Evolutionary conservation across 2,797 vertebrate genomes (phyloP).

Genomic region (Choloepus didactylus): DNA sequence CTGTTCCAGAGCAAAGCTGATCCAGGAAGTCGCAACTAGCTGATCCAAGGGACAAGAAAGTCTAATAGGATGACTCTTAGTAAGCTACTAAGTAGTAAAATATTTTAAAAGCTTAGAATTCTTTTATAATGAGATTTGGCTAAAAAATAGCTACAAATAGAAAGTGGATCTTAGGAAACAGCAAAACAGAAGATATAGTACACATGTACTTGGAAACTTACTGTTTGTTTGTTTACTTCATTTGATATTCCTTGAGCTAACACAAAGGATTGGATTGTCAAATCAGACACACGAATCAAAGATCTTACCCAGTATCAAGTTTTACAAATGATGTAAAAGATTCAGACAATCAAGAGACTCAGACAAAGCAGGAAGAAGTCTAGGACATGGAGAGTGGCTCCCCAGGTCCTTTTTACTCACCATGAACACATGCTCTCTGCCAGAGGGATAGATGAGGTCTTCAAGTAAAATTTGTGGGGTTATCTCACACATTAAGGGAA

Average conservation of each 20-base stretch:
- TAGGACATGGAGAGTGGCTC: neutral
- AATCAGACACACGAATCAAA: neutral
- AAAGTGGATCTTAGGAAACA: neutral
- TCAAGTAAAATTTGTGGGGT: neutral
- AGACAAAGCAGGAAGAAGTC: slow-evolving; percentile 26
- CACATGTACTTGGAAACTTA: neutral
- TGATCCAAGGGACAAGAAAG: neutral
- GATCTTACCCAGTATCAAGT: neutral
- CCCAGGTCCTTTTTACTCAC: neutral
- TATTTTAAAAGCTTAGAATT: neutral
- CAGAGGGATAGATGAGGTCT: neutral
- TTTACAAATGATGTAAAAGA: neutral
- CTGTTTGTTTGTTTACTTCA: neutral
- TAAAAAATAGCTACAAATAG: slow-evolving; percentile 18
- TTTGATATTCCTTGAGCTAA: neutral
- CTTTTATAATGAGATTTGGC: neutral
- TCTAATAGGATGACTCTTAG: neutral
- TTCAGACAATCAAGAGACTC: neutral
- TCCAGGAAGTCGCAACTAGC: neutral
- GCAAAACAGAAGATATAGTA: neutral
- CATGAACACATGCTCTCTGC: neutral
- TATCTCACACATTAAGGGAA: neutral
- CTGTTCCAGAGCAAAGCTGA: neutral
- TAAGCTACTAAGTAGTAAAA: neutral
- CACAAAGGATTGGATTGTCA: neutral